Base-by-base conservation (phyloP, 1,140 invertebrate species). In the Atopsyche davidsoni region DNA sequence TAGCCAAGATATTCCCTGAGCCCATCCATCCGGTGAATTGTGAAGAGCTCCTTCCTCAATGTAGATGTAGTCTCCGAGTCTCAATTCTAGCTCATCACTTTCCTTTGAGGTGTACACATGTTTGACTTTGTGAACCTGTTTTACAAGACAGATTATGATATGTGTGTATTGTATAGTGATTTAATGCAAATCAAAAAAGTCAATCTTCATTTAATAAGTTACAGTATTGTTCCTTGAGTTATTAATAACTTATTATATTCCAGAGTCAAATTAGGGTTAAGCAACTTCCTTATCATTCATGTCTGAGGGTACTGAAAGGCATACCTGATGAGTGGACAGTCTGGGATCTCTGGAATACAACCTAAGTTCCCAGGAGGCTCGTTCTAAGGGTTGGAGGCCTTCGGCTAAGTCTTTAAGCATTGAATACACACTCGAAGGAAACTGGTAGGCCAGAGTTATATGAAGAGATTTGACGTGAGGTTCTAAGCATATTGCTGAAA, bases 361-460 rank as follows among this genome's bases (percentile, higher is more conserved):
- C 52, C 89, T 75, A 11, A 93, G 66, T 69, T 94, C 88, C 90
- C 90, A 95, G 46, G 77, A 75, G n/a, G 79, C 76, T 19, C 77
- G 69, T 6, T 78, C 75, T 34, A 71, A 72, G 3, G 81, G 72
- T 58, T 85, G 79, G 24, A 94, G 70, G 19, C 76, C 75, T 58
- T 86, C 80, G 19, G 89, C 86, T 59, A 92, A 72, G 9, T 69
- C 69, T 67, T 88, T 83, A 16, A 95, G 73, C 19, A 76, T 66
- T 53, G 83, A 77, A 63, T 83, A 91, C 21, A 86, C 80, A 17
- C 75, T 74, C 43, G 76, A 72, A 14, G 82, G 79, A 66, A 93
- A 93, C 69, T 91, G 87, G 72, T 93, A 93, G 3, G 90, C 89
- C 55, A 94, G 68, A 2, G 90, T 92, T 53, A 95, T 72, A 65